Evolutionary conservation across 2,797 vertebrate species (phyloP), one percentile per base, ranked within the genome.

Genomic region (Anniella stebbinsi): DNA sequence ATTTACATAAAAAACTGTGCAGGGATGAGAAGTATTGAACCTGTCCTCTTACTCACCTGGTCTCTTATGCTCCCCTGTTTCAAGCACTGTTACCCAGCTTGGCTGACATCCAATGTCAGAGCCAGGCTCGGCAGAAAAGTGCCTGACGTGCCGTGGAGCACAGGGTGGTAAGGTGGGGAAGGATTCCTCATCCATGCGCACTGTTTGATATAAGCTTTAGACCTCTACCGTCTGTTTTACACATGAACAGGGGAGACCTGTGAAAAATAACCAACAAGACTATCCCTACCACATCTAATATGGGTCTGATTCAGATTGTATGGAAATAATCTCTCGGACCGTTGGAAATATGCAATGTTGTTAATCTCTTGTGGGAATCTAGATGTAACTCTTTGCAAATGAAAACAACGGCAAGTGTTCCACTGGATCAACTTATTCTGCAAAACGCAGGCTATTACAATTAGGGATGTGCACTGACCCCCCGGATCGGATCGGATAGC

Each of bases 321-420:
- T 54, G 36, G 6, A 90, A 6, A 91, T 36, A 48, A 5, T 10
- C 45, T 70, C 23, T 25, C 93, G 54, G 54, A 45, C 4, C 72
- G 33, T 73, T 86, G 73, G 45, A 60, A 48, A 80, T 7, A 1
- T 13, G 57, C 87, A 86, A 77, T 9, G 9, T 0, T 6, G 91
- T 73, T 90, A 21, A 13, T 15, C 72, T 92, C 57, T 23, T 92
- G 13, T 75, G 69, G 0, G 0, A 72, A 2, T 13, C 66, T 76
- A 48, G 72, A 45, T 45, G 45, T 45, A 78, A 75, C 33, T 45
- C 25, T 4, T n/a, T 51, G 67, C 12, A 91, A 82, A 87, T 85
- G 23, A 66, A 78, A 51, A 45, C 89, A 84, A 84, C 72, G 88
- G 51, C 69, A 84, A 2, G 87, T 23, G 25, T 45, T 83, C 30